Base-by-base conservation (phyloP, 1,140 invertebrate genomes). In the Eurytemora carolleeae region DNA sequence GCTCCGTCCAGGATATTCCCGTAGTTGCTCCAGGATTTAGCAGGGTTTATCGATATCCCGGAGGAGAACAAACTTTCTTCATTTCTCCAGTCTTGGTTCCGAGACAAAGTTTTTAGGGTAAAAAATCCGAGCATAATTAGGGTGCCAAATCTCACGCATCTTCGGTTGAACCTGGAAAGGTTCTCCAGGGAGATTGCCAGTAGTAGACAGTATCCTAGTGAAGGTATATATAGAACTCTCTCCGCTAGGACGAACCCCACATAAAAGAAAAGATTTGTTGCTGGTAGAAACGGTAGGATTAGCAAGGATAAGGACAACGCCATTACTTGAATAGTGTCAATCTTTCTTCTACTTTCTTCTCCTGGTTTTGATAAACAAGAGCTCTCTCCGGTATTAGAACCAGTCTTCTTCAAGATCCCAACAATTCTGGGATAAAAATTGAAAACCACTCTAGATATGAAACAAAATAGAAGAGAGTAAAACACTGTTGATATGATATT, bases 21-120 rank as follows among this genome's bases (percentile, higher is more conserved):
- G 70, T 93, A 78, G 76, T 94, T 94, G 58, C 89, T 87, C 70
- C 88, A 88, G 53, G 91, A 90, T 86, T 97, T 97, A n/a, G 93
- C 88, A 61, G 93, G 92, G 75, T 97, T 98, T 65, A 96, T 81
- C 57, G 79, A 72, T 57, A 97, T 78, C 7, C 92, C 93, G 53
- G 91, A 88, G 66, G 82, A 76, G 73, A 95, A 98, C 1, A 98
- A 77, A 64, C 81, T 84, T 74, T 96, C 93, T 73, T 97, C 93
- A 64, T 88, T 83, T 59, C 76, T 74, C 93, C 93, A 97, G 70
- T 95, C 92, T 56, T 77, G 71, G 71, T 97, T 97, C 63, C 93
- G 74, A 22, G 78, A 69, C 63, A 91, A 69, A 0, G 92, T 98
- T 64, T 83, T 78, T 0, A 78, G 77, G 60, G 20, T 64, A 22